phyloP scores from a whole-genome alignment of 2,797 vertebrate genomes.

The Cephalopachus bancanus region DNA sequence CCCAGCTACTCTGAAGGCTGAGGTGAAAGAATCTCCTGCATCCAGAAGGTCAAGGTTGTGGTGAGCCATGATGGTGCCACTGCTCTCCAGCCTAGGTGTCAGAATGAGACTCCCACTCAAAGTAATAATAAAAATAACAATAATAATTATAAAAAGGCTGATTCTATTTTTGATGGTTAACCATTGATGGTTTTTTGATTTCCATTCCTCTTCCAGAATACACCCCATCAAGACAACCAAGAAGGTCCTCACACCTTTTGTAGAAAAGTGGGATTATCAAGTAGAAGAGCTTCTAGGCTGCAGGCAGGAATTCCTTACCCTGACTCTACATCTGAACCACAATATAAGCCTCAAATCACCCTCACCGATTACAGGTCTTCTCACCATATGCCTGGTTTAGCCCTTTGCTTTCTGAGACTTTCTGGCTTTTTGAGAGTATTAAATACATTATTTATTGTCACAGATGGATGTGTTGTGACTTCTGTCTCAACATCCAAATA shows the following conservation, averaged over 20 bases:
- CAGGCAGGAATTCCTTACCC: accelerated
- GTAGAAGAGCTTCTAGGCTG: neutral
- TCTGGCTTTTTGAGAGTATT: neutral
- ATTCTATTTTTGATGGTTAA: neutral
- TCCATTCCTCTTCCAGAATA: neutral
- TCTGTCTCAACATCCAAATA: neutral
- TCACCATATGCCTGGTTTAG: neutral
- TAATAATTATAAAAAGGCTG: neutral
- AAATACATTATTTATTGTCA: neutral
- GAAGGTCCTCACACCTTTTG: neutral
- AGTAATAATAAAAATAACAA: no score
- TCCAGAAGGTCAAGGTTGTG: no score
- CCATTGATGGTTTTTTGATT: neutral
- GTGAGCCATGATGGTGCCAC: no score
- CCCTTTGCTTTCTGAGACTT: neutral
- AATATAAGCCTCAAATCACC: neutral
- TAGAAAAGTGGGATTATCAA: neutral
- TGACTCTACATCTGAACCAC: neutral
- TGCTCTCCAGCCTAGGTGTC: no score
- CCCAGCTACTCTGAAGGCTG: no score
- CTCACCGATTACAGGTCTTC: neutral
- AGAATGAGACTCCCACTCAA: no score
- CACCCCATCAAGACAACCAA: neutral
- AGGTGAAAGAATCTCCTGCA: no score
- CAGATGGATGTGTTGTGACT: neutral